Conservation (phyloP, 1,140 invertebrate species). For the Tetranychus urticae region DNA sequence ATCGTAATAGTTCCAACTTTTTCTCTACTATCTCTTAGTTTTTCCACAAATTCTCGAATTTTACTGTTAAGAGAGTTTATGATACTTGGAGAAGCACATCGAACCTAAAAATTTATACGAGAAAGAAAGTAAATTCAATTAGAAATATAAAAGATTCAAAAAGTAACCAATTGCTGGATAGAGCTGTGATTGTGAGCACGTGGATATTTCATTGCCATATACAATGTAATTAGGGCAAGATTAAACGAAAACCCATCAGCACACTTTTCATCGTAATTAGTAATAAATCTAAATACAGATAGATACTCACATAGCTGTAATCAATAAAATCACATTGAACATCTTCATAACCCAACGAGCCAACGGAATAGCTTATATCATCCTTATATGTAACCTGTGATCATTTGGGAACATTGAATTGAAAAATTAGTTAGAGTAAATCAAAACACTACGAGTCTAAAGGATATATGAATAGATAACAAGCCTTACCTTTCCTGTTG, state of each 20-base stretch:
- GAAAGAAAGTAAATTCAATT: no score
- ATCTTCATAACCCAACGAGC: constrained; percentile 79
- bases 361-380: constrained; percentile 78
- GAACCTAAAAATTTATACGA: constrained; percentile 28
- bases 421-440: constrained; percentile 2
- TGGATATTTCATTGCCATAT: no score
- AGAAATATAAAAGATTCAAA: no score
- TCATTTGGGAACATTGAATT: constrained; percentile 4
- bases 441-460: background rate
- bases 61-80: constrained; percentile 47
- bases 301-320: constrained; percentile 57
- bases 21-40: constrained; percentile 25
- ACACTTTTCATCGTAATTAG: no score
- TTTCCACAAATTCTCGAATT: constrained; percentile 29
- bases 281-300: background rate
- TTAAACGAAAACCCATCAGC: no score
- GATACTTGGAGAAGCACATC: constrained; percentile 56
- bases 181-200: no score
- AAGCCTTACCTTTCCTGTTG: constrained; percentile 63
- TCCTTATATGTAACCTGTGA: constrained; percentile 59
- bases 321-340: constrained; percentile 92
- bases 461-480: background rate
- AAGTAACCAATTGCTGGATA: no score
- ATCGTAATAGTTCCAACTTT: constrained; percentile 48
- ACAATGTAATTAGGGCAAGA: no score